Evolutionary conservation across 2,888 invertebrate genomes (phyloP), one percentile per base, ranked within the genome.

Genomic region (Drosophila fungiperda): DNA sequence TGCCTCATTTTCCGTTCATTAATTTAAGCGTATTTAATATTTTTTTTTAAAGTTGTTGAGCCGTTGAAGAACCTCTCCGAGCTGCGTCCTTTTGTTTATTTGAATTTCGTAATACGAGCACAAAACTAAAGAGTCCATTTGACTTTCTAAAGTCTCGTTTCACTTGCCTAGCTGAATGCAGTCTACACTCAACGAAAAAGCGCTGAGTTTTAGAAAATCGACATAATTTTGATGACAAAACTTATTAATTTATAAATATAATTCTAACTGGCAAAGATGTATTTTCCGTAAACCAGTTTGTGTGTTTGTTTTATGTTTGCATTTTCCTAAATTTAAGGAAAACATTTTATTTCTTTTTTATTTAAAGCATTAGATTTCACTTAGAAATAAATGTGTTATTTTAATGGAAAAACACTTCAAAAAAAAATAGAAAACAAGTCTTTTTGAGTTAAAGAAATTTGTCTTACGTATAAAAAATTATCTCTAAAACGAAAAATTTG

Each of bases 141-240:
- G 58, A 33, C 32, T 45, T 33, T 48, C 60, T 52, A 29, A 48
- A 60, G 33, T 71, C 52, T 45, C 33, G 38, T 45, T 32, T 35
- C 29, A 36, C 23, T 54, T 36, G 11, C 35, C 35, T 17, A 17
- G 11, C 35, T 17, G 11, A 54, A 35, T 12, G 23, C 23, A 17
- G 2, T 20, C 20, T 33, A 33, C 54, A 26, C 45, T 23, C 8
- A 23, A 4, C 15, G 15, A 45, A 38, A 45, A 23, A 20, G 1
- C 20, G 7, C 0, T 12, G 7, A 3, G 15, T 20, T 45, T 45
- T 11, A 1, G 3, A 45, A 7, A 45, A 45, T 20, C 7, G 3
- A 20, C 8, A 17, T 36, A 2, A 17, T 17, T 36, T 36, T 36
- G 15, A 15, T 15, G 7, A 36, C 36, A 17, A 38, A 7, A 36